These are phyloP conservation scores for Crioceris asparagi DNA, from an alignment of 2,888 invertebrate genomes.

Conservation along the genomic window DNA sequence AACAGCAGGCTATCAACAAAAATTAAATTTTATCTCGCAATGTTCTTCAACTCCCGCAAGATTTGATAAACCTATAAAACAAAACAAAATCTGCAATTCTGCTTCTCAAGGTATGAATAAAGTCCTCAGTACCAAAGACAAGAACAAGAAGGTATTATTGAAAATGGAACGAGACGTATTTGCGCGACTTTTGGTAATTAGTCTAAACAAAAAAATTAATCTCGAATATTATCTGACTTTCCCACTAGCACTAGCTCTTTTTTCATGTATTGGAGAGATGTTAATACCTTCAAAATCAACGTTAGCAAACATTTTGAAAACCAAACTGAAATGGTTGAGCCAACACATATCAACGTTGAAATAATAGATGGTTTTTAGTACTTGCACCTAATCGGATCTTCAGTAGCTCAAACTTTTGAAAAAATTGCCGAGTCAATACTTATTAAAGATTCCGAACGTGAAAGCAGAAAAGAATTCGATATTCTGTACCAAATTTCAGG, in stretches of 20 bases:
- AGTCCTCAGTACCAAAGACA: constrained; percentile 12
- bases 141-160: constrained; percentile 18
- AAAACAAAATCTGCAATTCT: constrained; percentile 23
- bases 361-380: constrained; percentile 26
- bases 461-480: too few relatives aligned
- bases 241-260: constrained; percentile 7
- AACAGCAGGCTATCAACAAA: constrained; percentile 11
- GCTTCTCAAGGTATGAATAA: constrained; percentile 16
- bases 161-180: constrained; percentile 25
- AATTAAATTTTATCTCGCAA: constrained; percentile 13
- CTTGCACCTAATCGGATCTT: constrained; percentile 19
- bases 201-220: constrained; percentile 25
- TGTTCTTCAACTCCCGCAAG: constrained; percentile 9
- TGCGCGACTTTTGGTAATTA: constrained; percentile 23
- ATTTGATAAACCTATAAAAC: constrained; percentile 13
- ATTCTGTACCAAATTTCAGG: too few relatives aligned
- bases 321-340: constrained; percentile 7
- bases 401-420: constrained; percentile 24
- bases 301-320: constrained; percentile 11
- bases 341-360: constrained; percentile 11
- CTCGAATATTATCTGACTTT: constrained; percentile 20
- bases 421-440: constrained; percentile 24
- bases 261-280: constrained; percentile 13
- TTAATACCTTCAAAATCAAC: constrained; percentile 12
- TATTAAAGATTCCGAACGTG: too few relatives aligned